phyloP scores from a whole-genome alignment of 2,888 invertebrate genomes.

The Thera britannica region DNA sequence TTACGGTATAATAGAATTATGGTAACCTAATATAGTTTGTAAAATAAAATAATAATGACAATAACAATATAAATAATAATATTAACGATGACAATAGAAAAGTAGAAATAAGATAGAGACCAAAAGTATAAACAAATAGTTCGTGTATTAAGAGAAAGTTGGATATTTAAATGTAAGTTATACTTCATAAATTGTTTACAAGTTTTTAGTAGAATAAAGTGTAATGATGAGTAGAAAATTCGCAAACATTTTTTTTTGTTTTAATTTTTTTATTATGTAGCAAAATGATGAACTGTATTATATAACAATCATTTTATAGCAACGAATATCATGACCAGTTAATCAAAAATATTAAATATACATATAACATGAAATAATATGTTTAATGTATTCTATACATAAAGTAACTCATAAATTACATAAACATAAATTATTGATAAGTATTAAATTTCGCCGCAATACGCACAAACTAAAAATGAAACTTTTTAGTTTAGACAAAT shows the following conservation, averaged over 20 bases:
- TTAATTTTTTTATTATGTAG: too few relatives aligned
- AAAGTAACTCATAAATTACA: too few relatives aligned
- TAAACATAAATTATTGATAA: neutral
- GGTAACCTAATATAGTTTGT: slow-evolving; percentile 46
- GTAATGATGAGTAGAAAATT: neutral
- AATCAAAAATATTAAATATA: slow-evolving; percentile 12
- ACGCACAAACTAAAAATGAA: slow-evolving; percentile 23
- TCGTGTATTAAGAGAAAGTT: slow-evolving; percentile 23
- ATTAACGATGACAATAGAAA: slow-evolving; percentile 61
- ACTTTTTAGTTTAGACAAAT: neutral
- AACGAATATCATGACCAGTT: slow-evolving; percentile 32
- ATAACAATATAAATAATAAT: slow-evolving; percentile 60
- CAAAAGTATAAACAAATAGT: slow-evolving; percentile 50
- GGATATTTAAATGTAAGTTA: slow-evolving; percentile 12
- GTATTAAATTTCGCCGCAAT: slow-evolving; percentile 8
- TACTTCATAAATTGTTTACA: slow-evolving; percentile 2
- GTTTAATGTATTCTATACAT: too few relatives aligned
- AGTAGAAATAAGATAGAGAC: slow-evolving; percentile 63
- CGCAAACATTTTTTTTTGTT: too few relatives aligned
- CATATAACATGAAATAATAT: too few relatives aligned
- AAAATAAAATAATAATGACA: slow-evolving; percentile 28
- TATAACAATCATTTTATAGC: slow-evolving; percentile 14
- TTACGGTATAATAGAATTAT: slow-evolving; percentile 1
- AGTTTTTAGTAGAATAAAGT: neutral
- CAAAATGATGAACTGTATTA: too few relatives aligned